Base-by-base conservation (phyloP, 2,888 invertebrate genomes). In the Elmis aenea region DNA sequence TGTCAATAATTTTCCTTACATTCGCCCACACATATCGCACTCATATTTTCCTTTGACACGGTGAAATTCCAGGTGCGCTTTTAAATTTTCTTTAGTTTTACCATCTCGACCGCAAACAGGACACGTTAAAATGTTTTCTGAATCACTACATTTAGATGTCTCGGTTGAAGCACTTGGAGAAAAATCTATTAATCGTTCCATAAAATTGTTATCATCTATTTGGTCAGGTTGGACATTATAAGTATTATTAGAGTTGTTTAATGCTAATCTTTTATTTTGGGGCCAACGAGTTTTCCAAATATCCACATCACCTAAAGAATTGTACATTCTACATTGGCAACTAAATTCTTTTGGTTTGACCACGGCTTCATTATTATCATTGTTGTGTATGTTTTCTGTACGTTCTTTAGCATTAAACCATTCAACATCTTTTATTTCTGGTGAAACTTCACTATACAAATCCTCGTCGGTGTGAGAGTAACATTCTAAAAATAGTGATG, bases 401-500 rank as follows among this genome's bases (percentile, higher is more conserved):
- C 16, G 14, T 14, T 34, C 30, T 26, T 46, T 48, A 14, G 42
- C 45, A 10, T 38, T 38, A 10, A 33, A 36, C 16, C 31, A 40
- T 26, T 36, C 33, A 13, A 37, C 30, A 9, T 36, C 39, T n/a
- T n/a, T n/a, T n/a, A n/a, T n/a, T n/a, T n/a, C n/a, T n/a, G n/a
- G n/a, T 13, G 36, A 36, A 12, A 26, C 18, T 6, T 11, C 52
- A 15, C 53, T 52, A 18, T 41, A 32, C 10, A 31, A 38, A 25
- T 41, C 40, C 11, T 51, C 50, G 5, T 53, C 50, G 3, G 45
- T 47, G 8, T 73, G 66, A 47, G 74, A 64, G n/a, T n/a, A n/a
- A 32, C 67, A 78, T 51, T 80, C 77, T 26, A 81, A 61, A 50
- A 82, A 76, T 58, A 80, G 67, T 79, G 81, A 81, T 3, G 83